phyloP scores from a whole-genome alignment of 2,797 vertebrate species.

The Darevskia nairensis region DNA sequence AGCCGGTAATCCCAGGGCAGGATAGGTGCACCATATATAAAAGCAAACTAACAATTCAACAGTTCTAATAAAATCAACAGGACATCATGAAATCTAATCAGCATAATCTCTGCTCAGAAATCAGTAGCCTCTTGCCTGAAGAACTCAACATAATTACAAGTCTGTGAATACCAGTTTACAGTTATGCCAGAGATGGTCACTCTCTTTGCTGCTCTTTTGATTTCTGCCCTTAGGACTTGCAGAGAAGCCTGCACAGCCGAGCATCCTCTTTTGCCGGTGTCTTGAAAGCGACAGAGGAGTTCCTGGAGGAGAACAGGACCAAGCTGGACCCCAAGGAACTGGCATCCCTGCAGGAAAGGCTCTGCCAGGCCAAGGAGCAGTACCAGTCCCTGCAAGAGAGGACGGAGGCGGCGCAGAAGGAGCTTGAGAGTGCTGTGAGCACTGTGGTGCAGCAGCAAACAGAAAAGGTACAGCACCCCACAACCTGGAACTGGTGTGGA shows the following conservation, averaged over 20 bases:
- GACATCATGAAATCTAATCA: too few species aligned
- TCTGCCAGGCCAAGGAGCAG: slow-evolving; percentile 85
- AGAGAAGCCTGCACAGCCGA: slow-evolving; percentile 86
- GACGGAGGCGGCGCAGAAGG: slow-evolving; percentile 80
- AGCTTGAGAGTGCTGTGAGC: slow-evolving; percentile 86
- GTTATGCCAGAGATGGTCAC: too few species aligned
- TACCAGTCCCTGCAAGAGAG: slow-evolving; percentile 84
- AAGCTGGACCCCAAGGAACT: slow-evolving; percentile 78
- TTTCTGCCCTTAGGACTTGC: slow-evolving; percentile 82
- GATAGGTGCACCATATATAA: too few species aligned
- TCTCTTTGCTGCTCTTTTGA: fast-evolving
- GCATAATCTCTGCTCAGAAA: too few species aligned
- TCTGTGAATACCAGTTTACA: too few species aligned
- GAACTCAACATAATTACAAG: too few species aligned
- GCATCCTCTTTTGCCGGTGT: slow-evolving; percentile 80
- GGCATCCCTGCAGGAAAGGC: slow-evolving; percentile 71
- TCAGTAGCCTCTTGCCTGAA: too few species aligned
- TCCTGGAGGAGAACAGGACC: slow-evolving; percentile 87
- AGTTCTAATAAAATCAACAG: too few species aligned
- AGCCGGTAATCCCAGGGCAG: too few species aligned
- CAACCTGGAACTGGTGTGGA: neutral
- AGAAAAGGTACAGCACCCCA: slow-evolving; percentile 84
- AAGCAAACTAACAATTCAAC: too few species aligned
- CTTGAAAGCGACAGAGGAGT: slow-evolving; percentile 89
- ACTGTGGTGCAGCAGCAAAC: slow-evolving; percentile 91